Evolutionary conservation across 2,888 invertebrate species (phyloP).

Genomic region (Gastracanthus pulcherrimus): DNA sequence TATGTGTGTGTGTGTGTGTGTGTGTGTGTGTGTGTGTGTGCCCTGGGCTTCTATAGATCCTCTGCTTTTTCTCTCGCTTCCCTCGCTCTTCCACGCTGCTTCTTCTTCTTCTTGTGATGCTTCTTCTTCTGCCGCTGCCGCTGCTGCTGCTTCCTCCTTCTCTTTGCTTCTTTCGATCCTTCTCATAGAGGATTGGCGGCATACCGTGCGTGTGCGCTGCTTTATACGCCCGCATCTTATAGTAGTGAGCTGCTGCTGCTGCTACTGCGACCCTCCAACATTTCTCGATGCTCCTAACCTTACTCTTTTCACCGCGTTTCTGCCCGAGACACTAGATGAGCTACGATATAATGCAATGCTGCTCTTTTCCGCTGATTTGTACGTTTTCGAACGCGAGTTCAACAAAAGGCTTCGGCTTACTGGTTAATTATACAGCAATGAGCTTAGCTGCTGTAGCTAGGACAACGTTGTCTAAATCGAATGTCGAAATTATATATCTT

Average conservation of each 20-base stretch:
- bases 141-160: slow-evolving; percentile 61
- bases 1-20: neutral
- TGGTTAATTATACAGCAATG: neutral
- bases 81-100: slow-evolving; percentile 60
- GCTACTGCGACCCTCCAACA: neutral
- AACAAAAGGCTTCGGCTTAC: neutral
- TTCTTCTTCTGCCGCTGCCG: slow-evolving; percentile 60
- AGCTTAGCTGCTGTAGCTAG: neutral
- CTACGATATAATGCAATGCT: neutral
- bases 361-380: neutral
- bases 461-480: too few species aligned
- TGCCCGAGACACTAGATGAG: neutral
- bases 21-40: slow-evolving; percentile 2
- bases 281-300: slow-evolving; percentile 41
- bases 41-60: slow-evolving; percentile 69
- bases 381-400: neutral
- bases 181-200: slow-evolving; percentile 2
- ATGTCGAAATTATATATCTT: neutral
- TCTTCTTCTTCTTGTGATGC: slow-evolving; percentile 25
- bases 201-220: slow-evolving; percentile 30
- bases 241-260: too few species aligned
- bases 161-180: slow-evolving; percentile 15
- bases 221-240: slow-evolving; percentile 34
- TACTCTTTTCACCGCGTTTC: slow-evolving; percentile 22
- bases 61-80: slow-evolving; percentile 63